Evolutionary conservation across 2,888 invertebrate genomes (phyloP).

Genomic region (Sericinus montela): DNA sequence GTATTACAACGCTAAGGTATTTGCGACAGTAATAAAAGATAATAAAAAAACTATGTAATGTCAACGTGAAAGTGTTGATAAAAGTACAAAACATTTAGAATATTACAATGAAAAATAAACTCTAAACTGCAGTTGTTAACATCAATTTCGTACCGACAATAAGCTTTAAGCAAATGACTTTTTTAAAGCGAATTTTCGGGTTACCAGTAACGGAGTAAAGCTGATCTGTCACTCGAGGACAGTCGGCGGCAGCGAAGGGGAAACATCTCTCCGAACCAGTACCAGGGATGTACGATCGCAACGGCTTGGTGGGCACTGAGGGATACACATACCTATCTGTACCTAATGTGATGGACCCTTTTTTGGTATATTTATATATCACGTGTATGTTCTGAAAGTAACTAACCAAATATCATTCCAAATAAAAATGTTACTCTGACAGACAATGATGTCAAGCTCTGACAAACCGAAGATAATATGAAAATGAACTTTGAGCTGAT

Average conservation of each 20-base stretch:
- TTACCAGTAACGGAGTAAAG: slow-evolving; percentile 71
- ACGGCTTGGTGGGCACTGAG: slow-evolving; percentile 56
- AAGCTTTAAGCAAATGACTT: slow-evolving; percentile 39
- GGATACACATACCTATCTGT: slow-evolving; percentile 43
- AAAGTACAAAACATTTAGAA: too few relatives aligned
- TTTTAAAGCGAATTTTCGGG: slow-evolving; percentile 45
- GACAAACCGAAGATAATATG: too few relatives aligned
- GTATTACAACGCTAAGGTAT: too few relatives aligned
- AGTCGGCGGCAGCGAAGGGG: slow-evolving; percentile 52
- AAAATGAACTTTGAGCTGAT: too few relatives aligned
- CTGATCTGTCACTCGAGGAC: slow-evolving; percentile 55
- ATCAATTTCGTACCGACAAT: slow-evolving; percentile 17
- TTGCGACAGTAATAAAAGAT: too few relatives aligned
- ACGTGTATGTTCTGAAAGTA: background rate
- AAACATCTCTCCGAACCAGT: slow-evolving; percentile 63
- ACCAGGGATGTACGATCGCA: slow-evolving; percentile 57
- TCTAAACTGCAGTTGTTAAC: background rate
- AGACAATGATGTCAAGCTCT: too few relatives aligned
- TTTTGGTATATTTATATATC: background rate
- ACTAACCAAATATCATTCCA: background rate
- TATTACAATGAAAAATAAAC: background rate
- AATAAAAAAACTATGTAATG: too few relatives aligned
- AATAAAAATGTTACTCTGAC: background rate
- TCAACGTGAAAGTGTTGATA: too few relatives aligned
- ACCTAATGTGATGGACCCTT: slow-evolving; percentile 28